A percentile compares a stretch with the other conserved stretches of the same genome.
Evolutionary conservation across 2,888 invertebrate species (phyloP).

Genomic region (Julus scandinavius): DNA sequence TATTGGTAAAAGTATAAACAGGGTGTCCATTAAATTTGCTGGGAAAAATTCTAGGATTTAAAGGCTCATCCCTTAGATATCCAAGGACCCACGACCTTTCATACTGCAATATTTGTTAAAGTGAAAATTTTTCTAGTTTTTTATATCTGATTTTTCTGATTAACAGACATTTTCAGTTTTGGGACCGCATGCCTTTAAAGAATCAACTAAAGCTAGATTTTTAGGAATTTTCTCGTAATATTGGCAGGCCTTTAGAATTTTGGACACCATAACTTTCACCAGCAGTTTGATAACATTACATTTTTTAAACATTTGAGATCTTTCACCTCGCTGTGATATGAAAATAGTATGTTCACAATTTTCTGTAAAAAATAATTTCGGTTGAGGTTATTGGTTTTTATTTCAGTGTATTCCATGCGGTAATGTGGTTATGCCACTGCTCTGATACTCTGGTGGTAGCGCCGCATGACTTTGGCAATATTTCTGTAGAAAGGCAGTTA

Average conservation of each 20-base stretch:
- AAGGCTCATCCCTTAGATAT: no score
- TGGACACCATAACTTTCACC: not conserved
- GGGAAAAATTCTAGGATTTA: no score
- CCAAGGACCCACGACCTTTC: no score
- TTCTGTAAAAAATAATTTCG: not conserved
- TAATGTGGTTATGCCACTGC: not conserved
- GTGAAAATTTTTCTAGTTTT: no score
- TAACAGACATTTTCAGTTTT: no score
- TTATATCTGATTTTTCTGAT: no score
- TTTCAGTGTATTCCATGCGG: not conserved
- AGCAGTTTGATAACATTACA: not conserved
- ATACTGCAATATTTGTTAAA: no score
- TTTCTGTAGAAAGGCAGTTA: not conserved
- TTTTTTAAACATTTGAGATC: not conserved
- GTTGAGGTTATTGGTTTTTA: no score
- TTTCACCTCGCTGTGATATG: not conserved
- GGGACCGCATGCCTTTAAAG: no score
- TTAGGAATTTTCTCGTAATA: not conserved
- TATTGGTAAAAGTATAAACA: no score
- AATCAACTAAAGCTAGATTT: not conserved
- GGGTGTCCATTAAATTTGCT: no score
- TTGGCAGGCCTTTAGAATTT: not conserved
- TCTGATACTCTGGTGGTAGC: not conserved
- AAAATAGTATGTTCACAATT: not conserved
- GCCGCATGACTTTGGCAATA: not conserved